These are phyloP conservation scores for Drosophila willistoni DNA, from an alignment of 1,140 invertebrate genomes.

Conservation along the genomic window DNA sequence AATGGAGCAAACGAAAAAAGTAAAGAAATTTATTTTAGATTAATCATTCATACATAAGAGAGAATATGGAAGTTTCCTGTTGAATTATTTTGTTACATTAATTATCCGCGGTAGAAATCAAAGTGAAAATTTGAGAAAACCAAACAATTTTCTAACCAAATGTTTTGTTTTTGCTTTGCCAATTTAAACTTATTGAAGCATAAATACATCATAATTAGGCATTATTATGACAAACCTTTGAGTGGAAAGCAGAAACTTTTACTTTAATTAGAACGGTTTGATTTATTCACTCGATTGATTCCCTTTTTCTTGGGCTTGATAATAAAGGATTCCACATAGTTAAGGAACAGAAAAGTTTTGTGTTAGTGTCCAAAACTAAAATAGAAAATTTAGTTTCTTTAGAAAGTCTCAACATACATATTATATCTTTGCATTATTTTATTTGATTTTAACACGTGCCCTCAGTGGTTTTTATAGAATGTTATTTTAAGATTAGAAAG, in stretches of 20 bases:
- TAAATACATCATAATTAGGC: not conserved
- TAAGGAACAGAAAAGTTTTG: too few species aligned
- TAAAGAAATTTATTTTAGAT: slow-evolving; percentile 61
- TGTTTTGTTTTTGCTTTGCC: slow-evolving; percentile 12
- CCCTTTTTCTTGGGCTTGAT: too few species aligned
- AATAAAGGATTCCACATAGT: too few species aligned
- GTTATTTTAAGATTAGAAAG: slow-evolving; percentile 21
- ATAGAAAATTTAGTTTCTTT: not conserved
- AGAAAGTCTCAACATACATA: not conserved
- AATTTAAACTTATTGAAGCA: slow-evolving; percentile 11
- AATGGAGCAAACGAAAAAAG: slow-evolving; percentile 69
- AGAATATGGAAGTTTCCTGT: slow-evolving; percentile 71
- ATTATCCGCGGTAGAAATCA: slow-evolving; percentile 61
- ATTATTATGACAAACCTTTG: not conserved
- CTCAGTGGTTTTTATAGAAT: not conserved
- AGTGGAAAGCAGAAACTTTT: not conserved
- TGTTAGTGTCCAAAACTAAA: too few species aligned
- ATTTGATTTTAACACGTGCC: not conserved
- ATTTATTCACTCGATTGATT: too few species aligned
- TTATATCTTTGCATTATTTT: not conserved
- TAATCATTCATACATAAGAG: slow-evolving; percentile 67
- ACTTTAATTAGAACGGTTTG: not conserved
- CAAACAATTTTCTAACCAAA: not conserved
- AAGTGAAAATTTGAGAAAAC: slow-evolving; percentile 45
- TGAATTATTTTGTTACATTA: slow-evolving; percentile 70